Conservation (phyloP, 2,888 invertebrate genomes). For the Charanyca ferruginea region DNA sequence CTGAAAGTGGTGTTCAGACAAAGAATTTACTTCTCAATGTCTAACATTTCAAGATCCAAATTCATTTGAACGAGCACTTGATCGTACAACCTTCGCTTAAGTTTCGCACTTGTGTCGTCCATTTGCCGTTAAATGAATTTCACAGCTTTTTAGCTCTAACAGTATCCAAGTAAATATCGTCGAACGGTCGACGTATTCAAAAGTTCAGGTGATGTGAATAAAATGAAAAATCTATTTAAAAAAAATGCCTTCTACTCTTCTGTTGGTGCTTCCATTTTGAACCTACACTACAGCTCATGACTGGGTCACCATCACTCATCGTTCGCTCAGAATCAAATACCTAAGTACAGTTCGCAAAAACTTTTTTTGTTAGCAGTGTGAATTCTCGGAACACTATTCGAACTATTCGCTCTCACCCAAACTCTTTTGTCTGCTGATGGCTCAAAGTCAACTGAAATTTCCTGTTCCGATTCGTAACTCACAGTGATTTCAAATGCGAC, state of each 20-base stretch:
- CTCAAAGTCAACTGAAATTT: slow-evolving; percentile 78
- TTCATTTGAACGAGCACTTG: slow-evolving; percentile 22
- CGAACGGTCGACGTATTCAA: background rate
- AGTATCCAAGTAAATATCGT: background rate
- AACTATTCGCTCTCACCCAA: slow-evolving; percentile 77
- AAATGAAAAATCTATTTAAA: slow-evolving; percentile 15
- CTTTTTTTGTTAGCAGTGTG: slow-evolving; percentile 68
- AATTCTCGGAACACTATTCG: slow-evolving; percentile 74
- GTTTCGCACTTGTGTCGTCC: slow-evolving; percentile 38
- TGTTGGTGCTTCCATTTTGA: slow-evolving; percentile 53
- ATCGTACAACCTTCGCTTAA: slow-evolving; percentile 32
- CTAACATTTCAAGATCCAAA: slow-evolving; percentile 3
- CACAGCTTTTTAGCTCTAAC: slow-evolving; percentile 12
- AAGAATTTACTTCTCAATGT: slow-evolving; percentile 31
- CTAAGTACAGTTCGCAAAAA: slow-evolving; percentile 68
- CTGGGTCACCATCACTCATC: slow-evolving; percentile 66
- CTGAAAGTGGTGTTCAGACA: slow-evolving; percentile 34
- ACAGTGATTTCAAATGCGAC: slow-evolving; percentile 69
- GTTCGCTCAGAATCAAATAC: slow-evolving; percentile 65
- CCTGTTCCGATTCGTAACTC: slow-evolving; percentile 75
- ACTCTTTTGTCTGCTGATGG: slow-evolving; percentile 78
- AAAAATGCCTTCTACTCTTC: slow-evolving; percentile 12
- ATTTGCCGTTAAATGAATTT: slow-evolving; percentile 9
- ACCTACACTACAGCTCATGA: slow-evolving; percentile 56
- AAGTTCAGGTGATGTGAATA: slow-evolving; percentile 5